A percentile compares a stretch with the other conserved stretches of the same genome.
phyloP scores from a whole-genome alignment of 2,113 vertebrate species.

The Dascyllus trimaculatus region DNA sequence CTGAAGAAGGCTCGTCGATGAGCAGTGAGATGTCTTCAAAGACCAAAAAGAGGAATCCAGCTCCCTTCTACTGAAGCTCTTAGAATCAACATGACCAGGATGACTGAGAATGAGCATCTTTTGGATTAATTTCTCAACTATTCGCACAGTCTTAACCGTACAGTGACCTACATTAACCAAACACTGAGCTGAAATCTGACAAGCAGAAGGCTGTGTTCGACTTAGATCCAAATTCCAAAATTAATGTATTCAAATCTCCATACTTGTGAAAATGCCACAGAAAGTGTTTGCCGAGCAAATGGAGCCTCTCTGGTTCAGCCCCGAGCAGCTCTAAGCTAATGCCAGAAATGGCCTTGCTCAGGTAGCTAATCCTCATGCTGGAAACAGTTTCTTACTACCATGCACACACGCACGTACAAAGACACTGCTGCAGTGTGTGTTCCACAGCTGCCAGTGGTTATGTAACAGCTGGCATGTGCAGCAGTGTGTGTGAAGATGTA shows the following conservation, averaged over 20 bases:
- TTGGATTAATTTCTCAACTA: too few relatives aligned
- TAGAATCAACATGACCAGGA: too few relatives aligned
- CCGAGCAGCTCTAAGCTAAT: background rate
- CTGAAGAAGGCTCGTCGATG: too few relatives aligned
- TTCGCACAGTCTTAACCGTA: too few relatives aligned
- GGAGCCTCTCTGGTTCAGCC: background rate
- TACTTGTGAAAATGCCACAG: background rate
- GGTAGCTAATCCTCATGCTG: constrained; percentile 26
- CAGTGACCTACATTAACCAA: constrained; percentile 2
- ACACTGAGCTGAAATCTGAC: constrained; percentile 18
- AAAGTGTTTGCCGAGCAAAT: background rate
- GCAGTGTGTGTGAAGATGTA: constrained; percentile 5
- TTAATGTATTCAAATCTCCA: constrained; percentile 36
- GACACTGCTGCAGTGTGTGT: background rate
- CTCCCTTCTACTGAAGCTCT: too few relatives aligned
- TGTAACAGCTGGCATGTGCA: constrained; percentile 42
- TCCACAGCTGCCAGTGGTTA: constrained; percentile 38
- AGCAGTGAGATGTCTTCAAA: too few relatives aligned
- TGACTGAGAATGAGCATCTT: too few relatives aligned
- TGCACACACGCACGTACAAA: background rate
- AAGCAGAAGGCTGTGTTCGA: background rate
- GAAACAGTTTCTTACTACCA: background rate
- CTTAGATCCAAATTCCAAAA: constrained; percentile 14
- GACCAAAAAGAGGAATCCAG: too few relatives aligned
- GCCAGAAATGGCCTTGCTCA: constrained; percentile 12